Base-by-base conservation (phyloP, 53 echinoderm and acorn worm genomes). In the Stichopus horrens region DNA sequence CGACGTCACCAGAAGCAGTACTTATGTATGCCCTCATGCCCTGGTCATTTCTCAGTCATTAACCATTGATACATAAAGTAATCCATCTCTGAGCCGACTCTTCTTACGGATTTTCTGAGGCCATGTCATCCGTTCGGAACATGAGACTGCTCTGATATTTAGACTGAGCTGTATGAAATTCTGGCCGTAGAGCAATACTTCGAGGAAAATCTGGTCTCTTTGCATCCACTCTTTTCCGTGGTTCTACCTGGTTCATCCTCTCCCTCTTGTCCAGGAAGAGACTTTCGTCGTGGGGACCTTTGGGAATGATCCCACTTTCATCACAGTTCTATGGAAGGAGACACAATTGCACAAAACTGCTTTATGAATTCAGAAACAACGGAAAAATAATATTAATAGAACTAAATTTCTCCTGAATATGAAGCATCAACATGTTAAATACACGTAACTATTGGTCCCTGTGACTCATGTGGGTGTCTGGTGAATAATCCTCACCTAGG, bases 101-200 rank as follows among this genome's bases (percentile, higher is more conserved):
- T 37, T 37, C 3, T 67, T 65, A 58, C 57, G 55, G 21, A 59
- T 88, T 81, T 66, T 90, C 88, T 52, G 90, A 58, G 6, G 74
- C 81, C 6, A 75, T 55, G 56, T 92, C 94, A 77, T 97, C 95
- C 78, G 88, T 91, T 53, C 97, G 91, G 68, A 97, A 97, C 96
- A 97, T 97, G 10, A 97, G 88, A 88, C 97, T 97, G 79, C 97
- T 97, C 76, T 97, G 97, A 76, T 97, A 97, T 67, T 97, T 97
- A 14, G 97, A 97, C 89, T 97, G 97, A 18, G 92, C 90, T 74
- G 97, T 97, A 58, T 94, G 94, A 57, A 97, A 95, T 76, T 97
- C 97, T 18, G 97, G 97, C 55, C 97, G 66, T 54, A 97, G 92
- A 23, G 93, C 93, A 5, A 89, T 88, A 56, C 95, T 93, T 8